Evolutionary conservation across 2,113 vertebrate species (phyloP), one percentile per base, ranked within the genome.

Genomic region (Osmerus eperlanus): DNA sequence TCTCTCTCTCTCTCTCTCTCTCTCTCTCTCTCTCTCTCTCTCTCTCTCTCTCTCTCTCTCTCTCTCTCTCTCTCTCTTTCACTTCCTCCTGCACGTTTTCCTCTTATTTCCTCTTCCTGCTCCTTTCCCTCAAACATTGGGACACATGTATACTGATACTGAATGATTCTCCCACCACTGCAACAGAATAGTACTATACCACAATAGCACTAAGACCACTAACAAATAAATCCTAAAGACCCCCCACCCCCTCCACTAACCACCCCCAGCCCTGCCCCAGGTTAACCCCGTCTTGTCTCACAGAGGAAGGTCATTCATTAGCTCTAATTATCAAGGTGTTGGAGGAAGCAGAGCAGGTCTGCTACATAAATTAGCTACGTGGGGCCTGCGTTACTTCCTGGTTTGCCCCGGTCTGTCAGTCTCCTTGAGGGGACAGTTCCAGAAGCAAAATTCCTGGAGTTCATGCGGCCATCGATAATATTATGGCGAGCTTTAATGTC

Each of bases 301-400:
- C 73, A 41, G 15, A 29, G 66, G 70, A 6, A 62, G 60, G 53
- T 87, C 68, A 88, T 85, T 85, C 83, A 85, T 83, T 76, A 79
- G 65, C 9, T 54, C 74, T 72, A 85, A 87, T 87, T 85, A 86
- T 15, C 13, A 67, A 87, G 84, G 83, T 86, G 84, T 82, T 74
- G 84, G 78, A 79, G 60, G 75, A 84, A 79, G 70, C 75, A 79
- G 84, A 85, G 73, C 82, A 87, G 82, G 60, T 66, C 67, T 54
- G 73, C 65, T 62, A 36, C 3, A 71, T 79, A 69, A 82, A 83
- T 21, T 16, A 21, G 76, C 66, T 72, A 80, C 73, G 12, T 13
- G 66, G 52, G 55, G 51, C 47, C 14, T 63, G 21, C 2, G 65
- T 63, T 66, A 79, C 75, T 85, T 85, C 78, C 78, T 84, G 75